phyloP scores from a whole-genome alignment of 2,888 invertebrate species.

The Cremastinae sp. region DNA sequence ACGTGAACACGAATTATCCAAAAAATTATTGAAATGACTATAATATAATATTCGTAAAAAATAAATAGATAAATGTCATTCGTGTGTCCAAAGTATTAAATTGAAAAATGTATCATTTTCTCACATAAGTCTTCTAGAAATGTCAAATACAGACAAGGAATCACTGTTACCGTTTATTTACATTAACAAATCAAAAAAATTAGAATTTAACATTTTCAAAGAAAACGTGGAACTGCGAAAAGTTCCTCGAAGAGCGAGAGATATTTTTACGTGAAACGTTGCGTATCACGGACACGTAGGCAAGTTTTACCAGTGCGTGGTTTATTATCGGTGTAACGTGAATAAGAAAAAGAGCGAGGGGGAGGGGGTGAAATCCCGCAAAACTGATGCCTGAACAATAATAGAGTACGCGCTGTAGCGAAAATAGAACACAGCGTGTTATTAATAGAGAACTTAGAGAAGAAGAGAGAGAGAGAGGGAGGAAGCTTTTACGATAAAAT shows the following conservation, averaged over 20 bases:
- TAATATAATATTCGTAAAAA: no score
- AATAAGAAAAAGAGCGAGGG: slow-evolving; percentile 14
- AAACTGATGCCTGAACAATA: slow-evolving; percentile 59
- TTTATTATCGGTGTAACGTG: slow-evolving; percentile 29
- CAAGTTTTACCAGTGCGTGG: slow-evolving; percentile 27
- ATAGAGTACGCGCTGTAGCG: slow-evolving; percentile 61
- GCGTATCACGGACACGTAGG: slow-evolving; percentile 27
- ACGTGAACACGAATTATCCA: no score
- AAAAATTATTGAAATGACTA: no score
- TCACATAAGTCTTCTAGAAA: no score
- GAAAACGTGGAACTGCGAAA: no score
- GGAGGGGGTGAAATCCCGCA: slow-evolving; percentile 33
- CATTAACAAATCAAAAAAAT: no score
- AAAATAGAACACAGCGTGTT: slow-evolving; percentile 63
- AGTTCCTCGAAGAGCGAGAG: neutral
- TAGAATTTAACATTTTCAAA: no score
- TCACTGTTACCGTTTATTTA: no score
- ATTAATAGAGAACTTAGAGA: slow-evolving; percentile 62
- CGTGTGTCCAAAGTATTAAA: no score
- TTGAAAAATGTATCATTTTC: no score
- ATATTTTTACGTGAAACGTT: slow-evolving; percentile 33
- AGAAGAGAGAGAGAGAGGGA: slow-evolving; percentile 16
- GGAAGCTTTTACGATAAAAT: slow-evolving; percentile 50
- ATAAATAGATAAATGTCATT: no score
- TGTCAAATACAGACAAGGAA: no score